Conservation (phyloP, 2,113 vertebrate species). For the Alethe castanea region DNA sequence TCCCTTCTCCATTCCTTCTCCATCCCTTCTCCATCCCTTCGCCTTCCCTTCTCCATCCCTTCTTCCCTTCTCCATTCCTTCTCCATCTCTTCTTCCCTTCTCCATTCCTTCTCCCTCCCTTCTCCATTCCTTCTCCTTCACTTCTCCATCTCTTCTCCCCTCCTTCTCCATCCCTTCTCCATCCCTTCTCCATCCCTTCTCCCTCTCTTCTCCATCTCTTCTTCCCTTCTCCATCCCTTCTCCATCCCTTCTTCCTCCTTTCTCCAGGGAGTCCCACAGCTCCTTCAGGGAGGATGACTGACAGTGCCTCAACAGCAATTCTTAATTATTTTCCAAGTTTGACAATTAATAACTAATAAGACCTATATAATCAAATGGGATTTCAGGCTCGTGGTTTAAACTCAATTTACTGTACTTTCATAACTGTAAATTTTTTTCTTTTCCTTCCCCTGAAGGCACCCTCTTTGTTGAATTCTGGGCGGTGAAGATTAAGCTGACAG, state of each 20-base stretch:
- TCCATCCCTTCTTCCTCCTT: too few relatives aligned
- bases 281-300: not conserved
- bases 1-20: too few relatives aligned
- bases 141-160: not conserved
- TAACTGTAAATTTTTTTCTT: not conserved
- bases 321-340: conserved; percentile 24
- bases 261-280: not conserved
- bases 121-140: too few relatives aligned
- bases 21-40: too few relatives aligned
- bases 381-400: not conserved
- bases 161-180: too few relatives aligned
- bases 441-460: conserved; percentile 18
- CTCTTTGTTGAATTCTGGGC: conserved; percentile 3
- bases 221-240: not conserved
- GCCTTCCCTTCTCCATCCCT: too few relatives aligned
- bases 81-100: not conserved
- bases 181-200: not conserved
- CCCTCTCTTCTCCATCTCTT: not conserved
- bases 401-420: not conserved
- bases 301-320: not conserved
- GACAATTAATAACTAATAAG: conserved; percentile 15
- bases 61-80: too few relatives aligned
- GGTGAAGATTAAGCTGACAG: conserved; percentile 51
- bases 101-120: rapidly evolving
- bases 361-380: not conserved